Percentiles rank a stretch among this genome's conserved stretches.
phyloP scores from a whole-genome alignment of 64 coral and sea anemone species.

The Orbicella faveolata region DNA sequence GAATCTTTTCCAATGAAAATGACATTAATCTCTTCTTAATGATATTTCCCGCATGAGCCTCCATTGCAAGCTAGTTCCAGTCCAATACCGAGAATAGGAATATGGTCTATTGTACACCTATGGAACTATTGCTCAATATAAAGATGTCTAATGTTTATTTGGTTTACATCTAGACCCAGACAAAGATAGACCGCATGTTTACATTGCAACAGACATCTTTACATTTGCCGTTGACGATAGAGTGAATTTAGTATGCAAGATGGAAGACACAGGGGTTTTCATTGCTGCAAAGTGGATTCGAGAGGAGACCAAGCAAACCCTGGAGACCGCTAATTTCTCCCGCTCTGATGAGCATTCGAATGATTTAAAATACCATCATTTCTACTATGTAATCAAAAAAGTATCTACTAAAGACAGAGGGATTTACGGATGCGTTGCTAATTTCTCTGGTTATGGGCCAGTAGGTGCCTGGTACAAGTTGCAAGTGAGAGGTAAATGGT shows the following conservation, averaged over 20 bases:
- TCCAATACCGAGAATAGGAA: no score
- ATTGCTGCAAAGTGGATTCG: background rate
- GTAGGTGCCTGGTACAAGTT: background rate
- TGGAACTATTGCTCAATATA: no score
- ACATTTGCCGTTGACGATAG: background rate
- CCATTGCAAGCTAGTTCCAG: no score
- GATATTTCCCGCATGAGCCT: no score
- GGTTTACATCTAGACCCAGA: no score
- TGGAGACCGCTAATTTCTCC: background rate
- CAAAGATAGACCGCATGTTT: no score
- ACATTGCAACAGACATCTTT: background rate
- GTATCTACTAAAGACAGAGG: background rate
- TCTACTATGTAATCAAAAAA: background rate
- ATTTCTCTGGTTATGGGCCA: background rate
- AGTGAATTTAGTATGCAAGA: background rate
- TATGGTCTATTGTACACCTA: no score
- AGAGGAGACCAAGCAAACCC: background rate
- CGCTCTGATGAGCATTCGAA: background rate
- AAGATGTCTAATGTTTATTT: no score
- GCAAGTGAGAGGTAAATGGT: background rate
- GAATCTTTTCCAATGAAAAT: no score
- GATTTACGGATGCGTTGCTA: background rate
- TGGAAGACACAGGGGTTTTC: background rate
- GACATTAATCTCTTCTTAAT: no score
- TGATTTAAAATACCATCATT: background rate